Evolutionary conservation across 1,140 invertebrate genomes (phyloP).

Genomic region (Physella acuta): DNA sequence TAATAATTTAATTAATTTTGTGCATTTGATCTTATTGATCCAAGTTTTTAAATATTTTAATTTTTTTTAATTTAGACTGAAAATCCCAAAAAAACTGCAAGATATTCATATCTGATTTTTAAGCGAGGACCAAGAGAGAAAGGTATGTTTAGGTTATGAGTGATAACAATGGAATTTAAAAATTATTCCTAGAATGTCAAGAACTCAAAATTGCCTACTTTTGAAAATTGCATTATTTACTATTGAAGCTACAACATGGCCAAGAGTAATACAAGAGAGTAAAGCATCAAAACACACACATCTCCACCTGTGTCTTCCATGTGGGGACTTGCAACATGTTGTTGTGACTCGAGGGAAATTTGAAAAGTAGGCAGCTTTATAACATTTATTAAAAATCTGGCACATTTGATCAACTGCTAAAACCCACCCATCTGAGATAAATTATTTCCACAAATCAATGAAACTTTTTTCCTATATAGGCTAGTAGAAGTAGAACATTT

Average conservation of each 20-base stretch:
- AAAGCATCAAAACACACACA: constrained; percentile 4
- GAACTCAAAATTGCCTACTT: neutral
- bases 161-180: neutral
- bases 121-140: constrained; percentile 15
- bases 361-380: constrained; percentile 12
- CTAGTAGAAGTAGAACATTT: too few species aligned
- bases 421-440: neutral
- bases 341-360: constrained; percentile 20
- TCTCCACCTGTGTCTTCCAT: constrained; percentile 17
- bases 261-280: constrained; percentile 6
- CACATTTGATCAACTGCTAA: neutral
- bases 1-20: neutral
- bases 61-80: constrained; percentile 8
- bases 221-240: neutral
- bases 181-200: neutral
- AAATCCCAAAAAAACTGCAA: neutral
- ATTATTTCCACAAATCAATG: neutral
- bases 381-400: neutral
- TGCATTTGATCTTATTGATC: neutral
- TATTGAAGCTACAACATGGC: constrained; percentile 6
- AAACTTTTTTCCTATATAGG: too few species aligned
- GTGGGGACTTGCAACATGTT: constrained; percentile 14
- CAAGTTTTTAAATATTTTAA: neutral
- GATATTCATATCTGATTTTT: constrained; percentile 20
- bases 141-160: constrained; percentile 3